Percentiles rank a stretch among this genome's conserved stretches.
Conservation (phyloP, 1,140 invertebrate genomes). For the Zaprionus lachaisei region DNA sequence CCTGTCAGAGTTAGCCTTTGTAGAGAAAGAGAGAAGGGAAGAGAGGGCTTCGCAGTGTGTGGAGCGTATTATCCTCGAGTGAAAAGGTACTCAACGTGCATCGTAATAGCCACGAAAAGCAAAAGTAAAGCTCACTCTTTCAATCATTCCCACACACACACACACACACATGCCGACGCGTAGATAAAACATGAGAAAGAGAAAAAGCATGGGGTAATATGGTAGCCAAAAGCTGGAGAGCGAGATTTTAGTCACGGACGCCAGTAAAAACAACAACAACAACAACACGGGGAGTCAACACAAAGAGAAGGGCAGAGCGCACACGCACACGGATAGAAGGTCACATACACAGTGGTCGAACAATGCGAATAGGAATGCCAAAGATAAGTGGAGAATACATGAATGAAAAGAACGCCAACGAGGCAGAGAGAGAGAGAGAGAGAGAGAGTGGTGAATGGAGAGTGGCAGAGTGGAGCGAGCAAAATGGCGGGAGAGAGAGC, state of each 20-base stretch:
- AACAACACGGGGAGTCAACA: constrained; percentile 18
- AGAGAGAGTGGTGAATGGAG: constrained; percentile 4
- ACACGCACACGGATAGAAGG: constrained; percentile 39
- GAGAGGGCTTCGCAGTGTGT: neutral
- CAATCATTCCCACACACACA: constrained; percentile 21
- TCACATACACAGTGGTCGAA: constrained; percentile 6
- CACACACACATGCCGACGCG: neutral
- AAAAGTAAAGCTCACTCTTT: constrained; percentile 60
- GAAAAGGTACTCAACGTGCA: constrained; percentile 19
- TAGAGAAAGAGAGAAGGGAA: neutral
- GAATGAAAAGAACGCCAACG: constrained; percentile 68
- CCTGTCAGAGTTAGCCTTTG: constrained; percentile 4
- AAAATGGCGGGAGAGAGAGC: constrained; percentile 1
- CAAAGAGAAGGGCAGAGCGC: constrained; percentile 29
- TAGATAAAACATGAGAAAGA: constrained; percentile 35
- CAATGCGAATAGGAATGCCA: constrained; percentile 35
- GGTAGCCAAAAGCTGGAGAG: constrained; percentile 8
- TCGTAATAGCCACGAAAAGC: constrained; percentile 57
- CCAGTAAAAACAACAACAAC: neutral
- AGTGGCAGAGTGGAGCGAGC: constrained; percentile 8
- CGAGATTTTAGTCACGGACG: constrained; percentile 11
- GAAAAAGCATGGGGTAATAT: constrained; percentile 7
- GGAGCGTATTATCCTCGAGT: neutral
- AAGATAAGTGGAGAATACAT: constrained; percentile 57
- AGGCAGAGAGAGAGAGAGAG: constrained; percentile 23